Evolutionary conservation across 2,113 vertebrate genomes (phyloP), one percentile per base, ranked within the genome.

Genomic region (Xiphorhynchus elegans): DNA sequence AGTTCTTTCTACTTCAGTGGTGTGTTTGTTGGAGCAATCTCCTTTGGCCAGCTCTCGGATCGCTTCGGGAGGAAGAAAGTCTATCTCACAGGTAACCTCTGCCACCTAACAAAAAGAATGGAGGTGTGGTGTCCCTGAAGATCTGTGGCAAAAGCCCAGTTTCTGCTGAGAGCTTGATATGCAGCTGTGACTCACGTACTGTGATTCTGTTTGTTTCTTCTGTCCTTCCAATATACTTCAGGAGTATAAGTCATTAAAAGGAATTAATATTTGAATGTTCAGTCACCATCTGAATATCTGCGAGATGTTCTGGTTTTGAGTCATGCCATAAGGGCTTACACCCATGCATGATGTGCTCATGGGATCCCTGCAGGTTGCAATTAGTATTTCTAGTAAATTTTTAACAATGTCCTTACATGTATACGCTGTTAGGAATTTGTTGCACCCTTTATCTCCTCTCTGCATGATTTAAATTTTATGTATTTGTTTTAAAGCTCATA

Each of bases 1-100:
- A 98, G 98, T 85, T 98, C 98, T 33, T 97, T 97, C 73, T 98
- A 98, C 97, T 98, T 98, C 92, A 98, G 98, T 40, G 98, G 98
- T 17, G 98, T 98, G 62, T 98, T 98, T 68, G 92, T 98, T 67
- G 98, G 98, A 40, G 98, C 98, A 16, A 97, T 98, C 82, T 96
- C 95, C 55, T 98, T 98, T 37, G 98, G 98, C 15, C 98, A 98
- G 74, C 97, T 98, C 46, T 98, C 98, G 0, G 98, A 98, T 90
- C 98, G 95, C 56, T 98, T 98, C 0, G 98, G 98, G 39, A 98
- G 98, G 90, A 98, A 98, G 67, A 98, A 97, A 29, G 97, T 98
- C 73, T 98, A 98, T 91, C 98, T 98, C 55, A 96, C 97, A 97
- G 98, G 98, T 98, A 98, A 96, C 23, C 23, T 16, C 17, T 63